phyloP scores from a whole-genome alignment of 2,797 vertebrate genomes.

The Heliangelus exortis region DNA sequence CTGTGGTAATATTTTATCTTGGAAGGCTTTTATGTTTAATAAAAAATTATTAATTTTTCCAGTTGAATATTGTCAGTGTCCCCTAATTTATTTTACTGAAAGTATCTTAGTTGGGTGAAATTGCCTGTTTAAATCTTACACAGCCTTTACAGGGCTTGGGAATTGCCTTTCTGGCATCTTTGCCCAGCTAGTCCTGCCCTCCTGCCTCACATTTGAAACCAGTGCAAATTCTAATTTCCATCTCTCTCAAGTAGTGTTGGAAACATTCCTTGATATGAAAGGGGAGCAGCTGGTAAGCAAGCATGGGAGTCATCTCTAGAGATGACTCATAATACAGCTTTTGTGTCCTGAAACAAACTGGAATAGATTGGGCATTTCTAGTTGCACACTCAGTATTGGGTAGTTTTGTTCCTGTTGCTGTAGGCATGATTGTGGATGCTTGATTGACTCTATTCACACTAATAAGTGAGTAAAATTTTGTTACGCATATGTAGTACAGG shows the following conservation, averaged over 20 bases:
- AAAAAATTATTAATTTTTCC: background rate
- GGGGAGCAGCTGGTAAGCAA: background rate
- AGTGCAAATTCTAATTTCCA: accelerated
- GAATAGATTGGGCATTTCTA: background rate
- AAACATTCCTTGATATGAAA: background rate
- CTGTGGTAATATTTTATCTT: background rate
- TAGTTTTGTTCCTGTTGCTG: background rate
- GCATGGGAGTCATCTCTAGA: background rate
- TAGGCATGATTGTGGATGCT: background rate
- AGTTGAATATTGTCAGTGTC: background rate
- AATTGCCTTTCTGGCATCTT: background rate
- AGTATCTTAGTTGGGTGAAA: background rate
- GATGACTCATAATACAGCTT: background rate
- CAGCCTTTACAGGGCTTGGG: background rate
- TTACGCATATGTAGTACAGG: background rate
- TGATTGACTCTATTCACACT: background rate
- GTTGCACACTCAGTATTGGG: background rate
- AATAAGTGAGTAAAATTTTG: background rate
- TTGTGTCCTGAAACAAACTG: background rate
- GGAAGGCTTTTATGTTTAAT: background rate
- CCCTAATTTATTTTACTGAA: background rate
- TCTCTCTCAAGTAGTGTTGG: background rate
- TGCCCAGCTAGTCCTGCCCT: background rate
- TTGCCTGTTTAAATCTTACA: background rate
- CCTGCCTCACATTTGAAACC: background rate